Conservation (phyloP, 2,797 vertebrate species). For the Salarias fasciatus region DNA sequence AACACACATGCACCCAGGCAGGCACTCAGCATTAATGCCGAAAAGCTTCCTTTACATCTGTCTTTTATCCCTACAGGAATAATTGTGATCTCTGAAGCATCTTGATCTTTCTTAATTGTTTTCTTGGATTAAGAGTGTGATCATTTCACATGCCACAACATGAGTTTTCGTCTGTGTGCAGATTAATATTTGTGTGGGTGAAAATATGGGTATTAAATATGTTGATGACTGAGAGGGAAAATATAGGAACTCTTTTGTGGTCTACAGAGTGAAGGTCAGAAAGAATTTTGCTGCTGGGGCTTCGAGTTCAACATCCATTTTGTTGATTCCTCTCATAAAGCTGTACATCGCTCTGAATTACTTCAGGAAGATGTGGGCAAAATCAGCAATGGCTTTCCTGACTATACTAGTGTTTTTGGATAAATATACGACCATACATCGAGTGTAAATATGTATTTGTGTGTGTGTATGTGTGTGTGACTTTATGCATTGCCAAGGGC, state of each 20-base stretch:
- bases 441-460: constrained; percentile 35
- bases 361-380: constrained; percentile 28
- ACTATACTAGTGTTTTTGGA: constrained; percentile 20
- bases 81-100: constrained; percentile 60
- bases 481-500: constrained; percentile 57
- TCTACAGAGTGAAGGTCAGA: constrained; percentile 22
- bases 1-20: constrained; percentile 10
- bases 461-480: constrained; percentile 38
- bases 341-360: constrained; percentile 15
- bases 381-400: constrained; percentile 7
- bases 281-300: constrained; percentile 15
- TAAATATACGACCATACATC: constrained; percentile 19
- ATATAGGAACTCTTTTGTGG: constrained; percentile 1
- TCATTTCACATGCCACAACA: constrained; percentile 56
- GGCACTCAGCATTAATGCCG: neutral
- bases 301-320: constrained; percentile 25
- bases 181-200: constrained; percentile 46
- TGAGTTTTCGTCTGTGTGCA: constrained; percentile 52
- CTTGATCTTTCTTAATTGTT: constrained; percentile 61
- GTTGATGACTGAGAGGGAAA: neutral
- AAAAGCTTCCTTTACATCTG: constrained; percentile 53
- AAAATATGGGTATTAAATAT: constrained; percentile 30
- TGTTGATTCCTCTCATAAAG: constrained; percentile 33
- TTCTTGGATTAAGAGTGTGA: constrained; percentile 54
- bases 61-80: constrained; percentile 38